phyloP scores from a whole-genome alignment of 2,888 invertebrate genomes.

The Psococerastis gibbosa region DNA sequence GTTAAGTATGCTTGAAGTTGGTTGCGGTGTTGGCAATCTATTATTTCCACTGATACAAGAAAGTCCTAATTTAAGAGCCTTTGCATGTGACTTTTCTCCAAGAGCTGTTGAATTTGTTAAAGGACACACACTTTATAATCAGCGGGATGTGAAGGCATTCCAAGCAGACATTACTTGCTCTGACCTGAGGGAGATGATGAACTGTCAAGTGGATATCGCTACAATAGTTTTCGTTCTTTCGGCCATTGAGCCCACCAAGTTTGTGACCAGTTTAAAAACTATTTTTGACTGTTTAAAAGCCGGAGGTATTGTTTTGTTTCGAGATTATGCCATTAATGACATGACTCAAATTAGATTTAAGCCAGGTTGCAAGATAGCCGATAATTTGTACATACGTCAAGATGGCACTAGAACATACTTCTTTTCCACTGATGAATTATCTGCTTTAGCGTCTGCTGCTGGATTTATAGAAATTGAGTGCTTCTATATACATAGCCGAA shows the following conservation, averaged over 20 bases:
- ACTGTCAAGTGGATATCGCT: conserved; percentile 44
- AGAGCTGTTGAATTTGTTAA: conserved; percentile 77
- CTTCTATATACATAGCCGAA: conserved; percentile 68
- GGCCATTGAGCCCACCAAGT: conserved; percentile 77
- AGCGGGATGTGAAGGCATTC: conserved; percentile 50
- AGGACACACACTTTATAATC: conserved; percentile 40
- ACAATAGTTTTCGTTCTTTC: conserved; percentile 92
- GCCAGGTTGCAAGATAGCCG: conserved; percentile 75
- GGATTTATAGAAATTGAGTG: conserved; percentile 53
- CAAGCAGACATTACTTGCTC: conserved; percentile 65
- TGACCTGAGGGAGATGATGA: conserved; percentile 30
- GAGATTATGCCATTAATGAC: conserved; percentile 91
- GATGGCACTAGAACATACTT: conserved; percentile 90
- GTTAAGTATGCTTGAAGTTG: conserved; percentile 47
- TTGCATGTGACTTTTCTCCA: conserved; percentile 85
- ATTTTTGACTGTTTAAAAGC: conserved; percentile 44
- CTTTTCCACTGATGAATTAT: conserved; percentile 53
- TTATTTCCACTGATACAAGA: conserved; percentile 67
- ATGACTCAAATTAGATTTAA: conserved; percentile 92
- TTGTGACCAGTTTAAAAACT: conserved; percentile 40
- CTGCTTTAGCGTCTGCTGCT: conserved; percentile 38
- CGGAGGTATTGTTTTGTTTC: conserved; percentile 65
- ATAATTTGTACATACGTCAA: conserved; percentile 88
- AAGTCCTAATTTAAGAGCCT: conserved; percentile 47
- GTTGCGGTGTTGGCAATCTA: conserved; percentile 95